Percentiles rank a stretch among this genome's conserved stretches.
These are phyloP conservation scores for Hymenopus coronatus DNA, from an alignment of 2,888 invertebrate species.

Conservation along the genomic window DNA sequence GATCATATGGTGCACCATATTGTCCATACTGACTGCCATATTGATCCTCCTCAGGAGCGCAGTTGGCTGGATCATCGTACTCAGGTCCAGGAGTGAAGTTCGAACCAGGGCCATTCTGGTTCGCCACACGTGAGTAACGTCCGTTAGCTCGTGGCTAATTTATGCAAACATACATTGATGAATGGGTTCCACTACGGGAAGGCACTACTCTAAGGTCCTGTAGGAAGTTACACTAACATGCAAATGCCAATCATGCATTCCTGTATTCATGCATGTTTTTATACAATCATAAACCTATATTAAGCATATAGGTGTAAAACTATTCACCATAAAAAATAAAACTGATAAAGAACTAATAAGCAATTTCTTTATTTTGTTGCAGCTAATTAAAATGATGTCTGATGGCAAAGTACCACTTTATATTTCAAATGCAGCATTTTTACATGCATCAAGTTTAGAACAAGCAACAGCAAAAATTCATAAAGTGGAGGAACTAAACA, in stretches of 20 bases:
- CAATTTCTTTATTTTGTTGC: too few relatives aligned
- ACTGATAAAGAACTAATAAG: too few relatives aligned
- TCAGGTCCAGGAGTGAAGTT: constrained; percentile 64
- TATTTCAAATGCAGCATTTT: too few relatives aligned
- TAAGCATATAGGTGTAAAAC: too few relatives aligned
- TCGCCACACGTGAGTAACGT: constrained; percentile 71
- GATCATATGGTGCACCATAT: constrained; percentile 84
- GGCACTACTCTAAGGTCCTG: background rate
- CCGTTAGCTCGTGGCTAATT: constrained; percentile 46
- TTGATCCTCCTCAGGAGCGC: constrained; percentile 87
- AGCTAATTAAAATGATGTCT: too few relatives aligned
- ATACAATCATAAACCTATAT: background rate
- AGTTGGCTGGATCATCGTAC: constrained; percentile 91
- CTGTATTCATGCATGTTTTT: background rate
- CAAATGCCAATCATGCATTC: background rate
- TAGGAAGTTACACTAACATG: background rate
- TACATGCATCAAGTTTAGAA: too few relatives aligned
- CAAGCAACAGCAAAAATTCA: too few relatives aligned
- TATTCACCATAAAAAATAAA: too few relatives aligned
- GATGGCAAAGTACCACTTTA: too few relatives aligned
- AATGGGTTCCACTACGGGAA: background rate
- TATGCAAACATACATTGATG: constrained; percentile 17
- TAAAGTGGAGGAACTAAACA: too few relatives aligned
- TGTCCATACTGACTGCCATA: constrained; percentile 82
- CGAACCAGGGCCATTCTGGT: constrained; percentile 61